Base-by-base conservation (phyloP, 2,113 vertebrate species). In the Mungos mungo region DNA sequence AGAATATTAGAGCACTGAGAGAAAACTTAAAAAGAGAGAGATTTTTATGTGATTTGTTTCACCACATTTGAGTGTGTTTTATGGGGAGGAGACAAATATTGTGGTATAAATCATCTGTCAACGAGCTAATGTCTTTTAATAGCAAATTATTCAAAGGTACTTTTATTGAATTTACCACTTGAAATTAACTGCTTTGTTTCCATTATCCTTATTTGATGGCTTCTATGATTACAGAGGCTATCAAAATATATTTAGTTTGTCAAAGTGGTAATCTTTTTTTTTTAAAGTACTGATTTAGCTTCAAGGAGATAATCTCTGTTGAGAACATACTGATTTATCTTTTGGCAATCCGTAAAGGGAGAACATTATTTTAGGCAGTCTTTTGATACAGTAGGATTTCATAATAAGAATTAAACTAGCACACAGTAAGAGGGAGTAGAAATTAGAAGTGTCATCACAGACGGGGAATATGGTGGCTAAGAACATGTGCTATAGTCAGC, bases 111-210 rank as follows among this genome's bases (percentile, higher is more conserved):
- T 84, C n/a, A 85, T 79, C 65, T 68, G 11, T 92, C 29, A 90
- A 83, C 7, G 6, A 87, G 27, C n/a, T 97, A 50, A 92, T 77
- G 14, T 84, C 27, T 25, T 95, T 95, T 68, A 95, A 71, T 38
- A 93, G 21, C 66, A 95, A 95, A 89, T 96, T 85, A 93, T 91
- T 84, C 92, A 93, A 93, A 88, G 4, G 4, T 72, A 15, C 35
- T 60, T 91, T 88, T 88, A 79, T 41, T 90, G 31, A 88, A 63
- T 93, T 90, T 54, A 88, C 21, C 23, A 45, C 18, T 81, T 81
- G 47, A 87, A 92, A 87, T 47, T 68, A 90, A 96, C 35, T 92
- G 45, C 1, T 72, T 85, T 82, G 15, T 60, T 92, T 95, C 52
- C 33, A 92, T 63, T 76, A 31, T 76, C 31, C 47, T 92, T 94